phyloP scores from a whole-genome alignment of 92 coral and sea anemone genomes.

The Diadumene lineata region DNA sequence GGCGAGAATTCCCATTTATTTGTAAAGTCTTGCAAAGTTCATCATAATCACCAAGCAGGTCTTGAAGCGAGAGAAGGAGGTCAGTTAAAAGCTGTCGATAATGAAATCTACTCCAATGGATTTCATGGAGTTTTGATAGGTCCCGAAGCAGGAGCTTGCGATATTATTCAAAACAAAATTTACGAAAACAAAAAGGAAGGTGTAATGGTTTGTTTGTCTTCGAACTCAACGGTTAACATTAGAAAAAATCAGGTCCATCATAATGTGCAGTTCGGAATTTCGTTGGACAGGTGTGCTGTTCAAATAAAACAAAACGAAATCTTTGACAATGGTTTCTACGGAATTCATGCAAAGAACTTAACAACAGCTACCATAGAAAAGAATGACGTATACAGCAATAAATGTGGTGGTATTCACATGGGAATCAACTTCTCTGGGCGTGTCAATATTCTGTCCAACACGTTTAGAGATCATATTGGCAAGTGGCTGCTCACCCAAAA shows the following conservation, averaged over 20 bases:
- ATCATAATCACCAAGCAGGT: constrained; percentile 63
- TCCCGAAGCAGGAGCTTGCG: constrained; percentile 46
- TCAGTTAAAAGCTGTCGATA: constrained; percentile 35
- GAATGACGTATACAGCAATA: constrained; percentile 62
- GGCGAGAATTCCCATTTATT: constrained; percentile 37
- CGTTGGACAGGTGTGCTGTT: constrained; percentile 36
- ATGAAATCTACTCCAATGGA: constrained; percentile 48
- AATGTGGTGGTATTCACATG: constrained; percentile 72
- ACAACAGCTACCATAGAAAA: constrained; percentile 44
- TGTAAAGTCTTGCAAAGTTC: constrained; percentile 44
- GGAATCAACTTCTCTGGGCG: constrained; percentile 55
- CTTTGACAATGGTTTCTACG: constrained; percentile 71
- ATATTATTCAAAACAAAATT: constrained; percentile 34
- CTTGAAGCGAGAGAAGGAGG: constrained; percentile 69
- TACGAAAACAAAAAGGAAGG: constrained; percentile 70
- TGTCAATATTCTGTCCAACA: constrained; percentile 47
- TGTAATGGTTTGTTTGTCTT: constrained; percentile 9
- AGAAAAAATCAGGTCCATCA: constrained; percentile 55
- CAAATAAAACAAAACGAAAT: constrained; percentile 40
- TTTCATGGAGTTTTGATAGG: constrained; percentile 56
- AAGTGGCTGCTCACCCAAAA: constrained; percentile 39
- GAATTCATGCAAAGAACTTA: constrained; percentile 37
- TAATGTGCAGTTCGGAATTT: constrained; percentile 66
- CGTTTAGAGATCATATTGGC: constrained; percentile 64
- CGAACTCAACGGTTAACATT: constrained; percentile 4